Evolutionary conservation across 2,113 vertebrate species (phyloP), one percentile per base, ranked within the genome.

Genomic region (Apodemus speciosus): DNA sequence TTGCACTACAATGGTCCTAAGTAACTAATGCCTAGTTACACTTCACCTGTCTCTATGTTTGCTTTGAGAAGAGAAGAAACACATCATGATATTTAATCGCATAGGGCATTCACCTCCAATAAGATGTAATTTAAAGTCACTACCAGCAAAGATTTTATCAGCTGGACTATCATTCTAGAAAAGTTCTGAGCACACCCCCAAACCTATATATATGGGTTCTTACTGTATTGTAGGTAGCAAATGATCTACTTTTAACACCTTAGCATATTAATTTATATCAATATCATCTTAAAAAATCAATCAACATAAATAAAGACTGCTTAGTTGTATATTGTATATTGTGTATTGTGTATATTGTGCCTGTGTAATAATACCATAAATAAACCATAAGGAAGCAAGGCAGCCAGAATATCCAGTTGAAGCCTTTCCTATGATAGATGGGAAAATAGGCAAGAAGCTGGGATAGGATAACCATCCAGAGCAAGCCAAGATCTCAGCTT

Each of bases 301-400:
- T 85, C 72, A 95, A 35, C 2, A 83, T 80, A 95, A 88, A 5
- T 0, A 18, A 85, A 88, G 5, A 95, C 13, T 91, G 51, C 43
- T 72, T 73, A 62, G 3, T 30, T 32, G 16, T 77, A 15, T 32
- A 15, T 76, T 9, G 21, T 60, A 1, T 80, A 2, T n/a, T 77
- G 77, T n/a, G 32, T 51, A 27, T 73, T 72, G 38, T 46, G 6
- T 75, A 43, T 40, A 0, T 72, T 72, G 9, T 40, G n/a, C 21
- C 10, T 73, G 71, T 43, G 25, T 2, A 6, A 60, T 23, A 87
- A 76, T 35, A 13, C 6, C 9, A 46, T 46, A 46, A 20, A 2
- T 91, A 77, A 90, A 73, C 46, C 18, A 73, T 43, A 62, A 76
- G 73, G n/a, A 90, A 53, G 5, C 9, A 88, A 73, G 25, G 5